phyloP scores from a whole-genome alignment of 2,888 invertebrate species.

The Pimpla rufipes region DNA sequence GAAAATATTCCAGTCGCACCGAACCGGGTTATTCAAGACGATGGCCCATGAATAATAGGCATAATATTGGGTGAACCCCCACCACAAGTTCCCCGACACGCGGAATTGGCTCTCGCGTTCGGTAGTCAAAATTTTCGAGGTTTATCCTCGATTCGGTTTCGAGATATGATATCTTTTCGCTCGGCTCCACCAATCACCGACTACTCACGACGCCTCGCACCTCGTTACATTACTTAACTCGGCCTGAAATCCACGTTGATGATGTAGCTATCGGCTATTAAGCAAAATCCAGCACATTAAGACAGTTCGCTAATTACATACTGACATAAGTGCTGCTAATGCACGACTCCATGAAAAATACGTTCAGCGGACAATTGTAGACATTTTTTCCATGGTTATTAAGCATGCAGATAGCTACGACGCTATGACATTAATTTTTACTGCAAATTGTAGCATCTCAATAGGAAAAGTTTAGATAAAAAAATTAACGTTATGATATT shows the following conservation, averaged over 20 bases:
- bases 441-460: too few species aligned
- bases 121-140: constrained; percentile 28
- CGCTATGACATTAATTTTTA: too few species aligned
- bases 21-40: constrained; percentile 72
- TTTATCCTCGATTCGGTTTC: constrained; percentile 21
- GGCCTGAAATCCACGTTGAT: not conserved
- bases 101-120: constrained; percentile 46
- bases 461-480: too few species aligned
- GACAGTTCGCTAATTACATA: constrained; percentile 24
- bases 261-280: constrained; percentile 5
- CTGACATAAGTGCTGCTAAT: not conserved
- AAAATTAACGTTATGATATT: too few species aligned
- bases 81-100: constrained; percentile 33
- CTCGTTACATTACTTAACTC: constrained; percentile 5
- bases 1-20: constrained; percentile 55
- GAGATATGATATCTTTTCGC: constrained; percentile 44
- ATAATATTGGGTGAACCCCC: constrained; percentile 62
- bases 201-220: not conserved
- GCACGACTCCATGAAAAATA: not conserved
- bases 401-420: too few species aligned
- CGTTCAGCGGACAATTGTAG: not conserved
- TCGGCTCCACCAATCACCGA: not conserved
- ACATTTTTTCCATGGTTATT: too few species aligned
- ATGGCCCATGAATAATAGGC: constrained; percentile 57
- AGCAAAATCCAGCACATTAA: not conserved